Percentiles rank a stretch among this genome's conserved stretches.
These are phyloP conservation scores for Andrena minutula DNA, from an alignment of 2,888 invertebrate species.

Conservation along the genomic window DNA sequence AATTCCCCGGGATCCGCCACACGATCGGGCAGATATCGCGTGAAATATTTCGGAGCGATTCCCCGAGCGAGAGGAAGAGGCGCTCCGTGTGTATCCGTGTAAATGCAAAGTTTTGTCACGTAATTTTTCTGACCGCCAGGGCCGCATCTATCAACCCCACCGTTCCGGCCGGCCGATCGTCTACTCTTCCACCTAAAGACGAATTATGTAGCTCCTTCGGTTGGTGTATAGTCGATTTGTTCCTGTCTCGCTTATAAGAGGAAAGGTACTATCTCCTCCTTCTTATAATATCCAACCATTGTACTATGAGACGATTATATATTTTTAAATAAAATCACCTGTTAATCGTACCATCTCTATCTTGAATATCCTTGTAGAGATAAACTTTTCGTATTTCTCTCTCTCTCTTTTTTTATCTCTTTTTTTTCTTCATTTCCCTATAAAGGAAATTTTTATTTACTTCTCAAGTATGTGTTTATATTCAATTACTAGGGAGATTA, in stretches of 20 bases:
- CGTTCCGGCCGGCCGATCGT: constrained; percentile 58
- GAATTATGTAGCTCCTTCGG: constrained; percentile 59
- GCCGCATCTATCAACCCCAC: constrained; percentile 80
- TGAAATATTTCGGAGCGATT: constrained; percentile 78
- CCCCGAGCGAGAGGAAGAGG: constrained; percentile 70
- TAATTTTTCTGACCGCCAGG: constrained; percentile 82
- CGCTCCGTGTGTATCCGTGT: constrained; percentile 79
- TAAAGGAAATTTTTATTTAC: neutral
- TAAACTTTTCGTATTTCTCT: constrained; percentile 14
- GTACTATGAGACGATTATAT: neutral
- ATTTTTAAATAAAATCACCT: neutral
- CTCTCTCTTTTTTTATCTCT: neutral
- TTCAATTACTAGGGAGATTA: constrained; percentile 29
- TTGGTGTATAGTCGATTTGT: constrained; percentile 51
- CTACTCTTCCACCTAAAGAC: constrained; percentile 49
- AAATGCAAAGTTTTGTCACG: constrained; percentile 82
- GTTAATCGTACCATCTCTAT: neutral
- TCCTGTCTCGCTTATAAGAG: constrained; percentile 61
- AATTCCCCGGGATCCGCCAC: constrained; percentile 62
- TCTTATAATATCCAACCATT: constrained; percentile 20
- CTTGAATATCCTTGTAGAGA: constrained; percentile 1
- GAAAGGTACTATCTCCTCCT: constrained; percentile 58
- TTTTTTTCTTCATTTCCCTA: neutral
- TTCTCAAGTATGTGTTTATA: neutral
- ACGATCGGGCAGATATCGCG: constrained; percentile 73